Evolutionary conservation across 2,797 vertebrate genomes (phyloP).

Genomic region (Siniperca undulata): DNA sequence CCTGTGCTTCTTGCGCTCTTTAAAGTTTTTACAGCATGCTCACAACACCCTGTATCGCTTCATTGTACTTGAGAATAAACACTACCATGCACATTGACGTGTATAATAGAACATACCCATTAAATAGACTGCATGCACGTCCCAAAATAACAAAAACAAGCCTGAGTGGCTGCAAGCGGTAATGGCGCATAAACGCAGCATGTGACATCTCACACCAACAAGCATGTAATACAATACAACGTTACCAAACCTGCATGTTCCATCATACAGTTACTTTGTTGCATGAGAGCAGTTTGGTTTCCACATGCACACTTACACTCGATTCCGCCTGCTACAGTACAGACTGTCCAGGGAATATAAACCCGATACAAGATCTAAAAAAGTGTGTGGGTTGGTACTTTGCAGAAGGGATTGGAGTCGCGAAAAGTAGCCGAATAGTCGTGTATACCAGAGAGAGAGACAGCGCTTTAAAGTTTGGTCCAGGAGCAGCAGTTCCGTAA

Average conservation of each 20-base stretch:
- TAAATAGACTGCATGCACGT: background rate
- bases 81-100: background rate
- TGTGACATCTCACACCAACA: background rate
- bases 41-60: background rate
- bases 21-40: background rate
- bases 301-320: constrained; percentile 31
- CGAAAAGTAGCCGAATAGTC: constrained; percentile 20
- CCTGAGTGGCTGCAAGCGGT: background rate
- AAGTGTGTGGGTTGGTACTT: fast-evolving
- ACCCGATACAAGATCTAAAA: background rate
- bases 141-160: background rate
- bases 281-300: background rate
- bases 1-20: background rate
- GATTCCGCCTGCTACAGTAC: background rate
- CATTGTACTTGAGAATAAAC: too few species aligned
- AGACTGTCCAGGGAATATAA: background rate
- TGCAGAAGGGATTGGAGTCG: background rate
- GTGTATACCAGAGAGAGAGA: background rate
- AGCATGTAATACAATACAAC: background rate
- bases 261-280: background rate
- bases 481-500: background rate
- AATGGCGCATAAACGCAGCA: constrained; percentile 27
- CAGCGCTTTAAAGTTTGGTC: background rate
- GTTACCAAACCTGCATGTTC: background rate
- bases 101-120: fast-evolving